phyloP scores from a whole-genome alignment of 2,888 invertebrate species.

The Patella pellucida region DNA sequence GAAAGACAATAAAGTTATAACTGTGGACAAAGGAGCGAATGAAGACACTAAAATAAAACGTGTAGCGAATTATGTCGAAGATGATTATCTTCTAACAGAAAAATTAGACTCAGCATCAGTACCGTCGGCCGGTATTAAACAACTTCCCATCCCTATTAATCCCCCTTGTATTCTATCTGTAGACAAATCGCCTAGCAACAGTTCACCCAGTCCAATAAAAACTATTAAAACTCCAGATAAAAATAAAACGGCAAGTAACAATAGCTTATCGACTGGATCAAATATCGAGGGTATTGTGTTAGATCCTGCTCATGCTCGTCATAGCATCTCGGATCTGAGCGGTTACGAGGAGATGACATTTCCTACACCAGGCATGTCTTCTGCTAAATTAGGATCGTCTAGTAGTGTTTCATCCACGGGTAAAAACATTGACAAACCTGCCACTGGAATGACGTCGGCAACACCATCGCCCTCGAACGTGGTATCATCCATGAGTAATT shows the following conservation, averaged over 20 bases:
- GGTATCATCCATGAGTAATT: background rate
- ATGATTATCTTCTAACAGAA: background rate
- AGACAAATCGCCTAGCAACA: background rate
- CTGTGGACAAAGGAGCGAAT: conserved; percentile 16
- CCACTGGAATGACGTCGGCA: background rate
- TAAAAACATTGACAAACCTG: conserved; percentile 10
- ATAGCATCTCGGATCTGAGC: conserved; percentile 55
- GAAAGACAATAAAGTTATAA: conserved; percentile 21
- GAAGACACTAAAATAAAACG: too few species aligned
- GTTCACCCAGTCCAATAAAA: background rate
- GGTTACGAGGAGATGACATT: conserved; percentile 54
- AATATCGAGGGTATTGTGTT: conserved; percentile 27
- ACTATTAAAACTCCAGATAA: conserved; percentile 11
- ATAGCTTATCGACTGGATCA: conserved; percentile 43
- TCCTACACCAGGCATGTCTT: conserved; percentile 27
- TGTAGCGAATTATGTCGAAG: conserved; percentile 15
- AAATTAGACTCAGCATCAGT: conserved; percentile 10
- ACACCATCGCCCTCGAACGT: background rate
- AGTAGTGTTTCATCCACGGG: conserved; percentile 28
- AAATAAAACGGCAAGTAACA: conserved; percentile 31
- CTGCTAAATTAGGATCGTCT: conserved; percentile 3
- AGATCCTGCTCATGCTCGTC: conserved; percentile 36
- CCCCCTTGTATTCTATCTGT: background rate
- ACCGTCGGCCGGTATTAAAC: background rate
- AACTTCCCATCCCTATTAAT: background rate